These are phyloP conservation scores for Electrona antarctica DNA, from an alignment of 2,113 vertebrate genomes.

Conservation along the genomic window DNA sequence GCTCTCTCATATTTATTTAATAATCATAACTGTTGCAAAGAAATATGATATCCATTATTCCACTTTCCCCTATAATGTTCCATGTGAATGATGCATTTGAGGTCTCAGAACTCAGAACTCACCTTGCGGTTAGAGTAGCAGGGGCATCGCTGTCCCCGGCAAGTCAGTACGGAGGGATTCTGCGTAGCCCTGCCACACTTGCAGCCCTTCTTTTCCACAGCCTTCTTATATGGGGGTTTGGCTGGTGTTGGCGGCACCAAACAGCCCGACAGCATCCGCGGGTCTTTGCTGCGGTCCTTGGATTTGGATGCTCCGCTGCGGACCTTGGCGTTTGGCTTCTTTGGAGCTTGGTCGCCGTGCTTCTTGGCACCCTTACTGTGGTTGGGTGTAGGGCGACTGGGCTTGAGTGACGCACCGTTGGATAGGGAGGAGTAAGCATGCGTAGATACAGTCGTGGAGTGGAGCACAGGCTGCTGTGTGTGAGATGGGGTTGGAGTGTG, in stretches of 20 bases:
- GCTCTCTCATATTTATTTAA: no score
- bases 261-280: slow-evolving; percentile 87
- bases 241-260: slow-evolving; percentile 87
- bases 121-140: slow-evolving; percentile 98
- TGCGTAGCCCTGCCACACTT: slow-evolving; percentile 98
- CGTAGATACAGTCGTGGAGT: slow-evolving; percentile 83
- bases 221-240: slow-evolving; percentile 95
- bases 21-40: neutral
- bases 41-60: neutral
- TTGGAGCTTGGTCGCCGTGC: slow-evolving; percentile 87
- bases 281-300: slow-evolving; percentile 91
- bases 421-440: slow-evolving; percentile 68
- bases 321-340: slow-evolving; percentile 92
- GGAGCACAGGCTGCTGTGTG: slow-evolving; percentile 83
- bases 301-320: slow-evolving; percentile 90
- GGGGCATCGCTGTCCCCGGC: slow-evolving; percentile 96
- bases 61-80: neutral
- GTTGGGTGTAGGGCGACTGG: slow-evolving; percentile 86
- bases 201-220: slow-evolving; percentile 97
- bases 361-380: slow-evolving; percentile 91
- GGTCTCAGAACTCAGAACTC: slow-evolving; percentile 12
- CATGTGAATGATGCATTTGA: neutral
- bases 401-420: slow-evolving; percentile 88
- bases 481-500: slow-evolving; percentile 84
- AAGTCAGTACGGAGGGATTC: slow-evolving; percentile 99